Base-by-base conservation (phyloP, 2,888 invertebrate genomes). In the Leptinotarsa rubiginosa region DNA sequence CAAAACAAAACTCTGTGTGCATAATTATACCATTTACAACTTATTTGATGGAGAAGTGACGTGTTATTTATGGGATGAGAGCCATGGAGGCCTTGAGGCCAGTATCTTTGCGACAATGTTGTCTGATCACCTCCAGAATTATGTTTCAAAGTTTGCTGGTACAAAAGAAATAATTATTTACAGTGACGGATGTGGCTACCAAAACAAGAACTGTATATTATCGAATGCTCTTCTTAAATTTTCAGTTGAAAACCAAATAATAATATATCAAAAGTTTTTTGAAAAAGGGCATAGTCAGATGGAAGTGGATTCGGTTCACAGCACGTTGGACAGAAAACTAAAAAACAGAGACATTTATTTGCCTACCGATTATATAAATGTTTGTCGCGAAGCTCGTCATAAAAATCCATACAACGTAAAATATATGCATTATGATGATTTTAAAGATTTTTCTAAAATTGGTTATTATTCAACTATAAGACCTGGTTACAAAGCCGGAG, bases 11-110 rank as follows among this genome's bases (percentile, higher is more conserved):
- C 70, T 84, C 12, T 72, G 76, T 18, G 73, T 77, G 12, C 83
- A 84, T 65, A 83, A 83, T 73, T 82, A 80, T 72, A 83, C 78
- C 3, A 64, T 83, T 54, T 82, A 72, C 65, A 72, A 83, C 70
- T 54, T 83, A 25, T 70, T 50, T 47, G 78, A 73, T 52, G 59
- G 79, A 10, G 67, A 80, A 52, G 75, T 54, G 18, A 70, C 52
- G 18, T 83, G 82, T 67, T 83, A 80, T 69, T 73, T 76, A 64
- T 83, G 78, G 78, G 69, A 80, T 62, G 83, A 83, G 69, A 72
- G 54, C 47, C 71, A 71, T 50, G 71, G 71, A 18, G 71, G 71
- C 3, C 41, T 66, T 10, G 65, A 71, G 52, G 66, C 65, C 16
- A 71, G 47, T 31, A 71, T 41, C 31, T 71, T 66, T 71, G 71